Conservation (phyloP, 1,140 invertebrate genomes). For the Ceratitis capitata region DNA sequence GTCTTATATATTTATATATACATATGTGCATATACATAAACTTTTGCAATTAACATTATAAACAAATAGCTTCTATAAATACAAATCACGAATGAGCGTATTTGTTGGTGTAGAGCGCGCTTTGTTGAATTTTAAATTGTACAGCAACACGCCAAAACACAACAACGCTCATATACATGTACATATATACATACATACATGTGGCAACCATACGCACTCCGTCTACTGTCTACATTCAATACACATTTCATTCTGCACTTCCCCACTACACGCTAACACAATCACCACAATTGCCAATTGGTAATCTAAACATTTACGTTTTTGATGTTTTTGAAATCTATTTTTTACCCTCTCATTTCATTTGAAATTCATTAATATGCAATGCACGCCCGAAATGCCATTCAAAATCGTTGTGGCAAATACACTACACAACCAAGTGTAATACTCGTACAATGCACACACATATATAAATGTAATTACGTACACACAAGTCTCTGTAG, state of each 20-base stretch:
- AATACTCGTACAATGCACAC: too few relatives aligned
- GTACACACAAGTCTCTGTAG: too few relatives aligned
- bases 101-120: not conserved
- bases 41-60: not conserved
- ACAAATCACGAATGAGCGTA: constrained; percentile 16
- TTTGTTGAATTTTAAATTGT: constrained; percentile 6
- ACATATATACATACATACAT: too few relatives aligned
- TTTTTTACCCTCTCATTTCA: not conserved
- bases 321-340: not conserved
- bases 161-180: too few relatives aligned
- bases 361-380: constrained; percentile 31
- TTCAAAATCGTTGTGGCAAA: not conserved
- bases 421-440: not conserved
- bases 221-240: not conserved
- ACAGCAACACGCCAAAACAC: not conserved
- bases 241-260: not conserved
- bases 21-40: not conserved
- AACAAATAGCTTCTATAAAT: constrained; percentile 32
- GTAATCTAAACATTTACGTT: constrained; percentile 32
- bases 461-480: not conserved
- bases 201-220: not conserved
- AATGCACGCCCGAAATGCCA: not conserved
- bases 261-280: not conserved
- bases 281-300: constrained; percentile 1
- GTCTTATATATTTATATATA: too few relatives aligned